Percentiles rank a stretch among this genome's conserved stretches.
phyloP scores from a whole-genome alignment of 2,113 vertebrate species.

The Crotophaga sulcirostris region DNA sequence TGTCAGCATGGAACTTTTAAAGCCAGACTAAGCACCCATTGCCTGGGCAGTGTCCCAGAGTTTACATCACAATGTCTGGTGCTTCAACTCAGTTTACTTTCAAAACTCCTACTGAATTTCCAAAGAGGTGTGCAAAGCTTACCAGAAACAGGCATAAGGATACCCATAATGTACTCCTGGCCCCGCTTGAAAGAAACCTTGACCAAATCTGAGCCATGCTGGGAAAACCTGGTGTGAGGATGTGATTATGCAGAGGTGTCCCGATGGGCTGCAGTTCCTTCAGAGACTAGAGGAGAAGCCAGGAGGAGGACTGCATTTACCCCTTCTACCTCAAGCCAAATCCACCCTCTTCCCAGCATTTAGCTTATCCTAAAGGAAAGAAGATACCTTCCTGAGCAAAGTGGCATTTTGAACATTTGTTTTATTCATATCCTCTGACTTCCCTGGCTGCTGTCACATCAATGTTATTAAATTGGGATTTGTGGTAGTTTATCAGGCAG shows the following conservation, averaged over 20 bases:
- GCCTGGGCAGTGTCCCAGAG: neutral
- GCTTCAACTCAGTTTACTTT: neutral
- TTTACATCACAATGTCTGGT: neutral
- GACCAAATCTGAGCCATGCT: neutral
- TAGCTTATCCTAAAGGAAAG: neutral
- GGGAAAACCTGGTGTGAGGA: neutral
- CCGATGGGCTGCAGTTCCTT: neutral
- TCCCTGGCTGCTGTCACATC: constrained; percentile 23
- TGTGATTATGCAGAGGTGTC: neutral
- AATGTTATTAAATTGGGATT: neutral
- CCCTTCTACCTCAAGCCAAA: neutral
- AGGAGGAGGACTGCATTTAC: neutral
- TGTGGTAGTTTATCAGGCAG: constrained; percentile 34
- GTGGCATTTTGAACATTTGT: neutral
- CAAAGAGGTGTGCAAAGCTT: neutral
- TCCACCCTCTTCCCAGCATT: neutral
- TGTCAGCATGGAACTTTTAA: neutral
- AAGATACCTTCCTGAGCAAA: neutral
- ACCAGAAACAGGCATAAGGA: neutral
- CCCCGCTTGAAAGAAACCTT: neutral
- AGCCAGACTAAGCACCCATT: neutral
- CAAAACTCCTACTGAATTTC: neutral
- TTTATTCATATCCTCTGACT: constrained; percentile 19
- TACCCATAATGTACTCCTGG: neutral
- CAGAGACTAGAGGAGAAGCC: neutral